Evolutionary conservation across 1,140 invertebrate species (phyloP).

Genomic region (Lepidotrigona ventralis): DNA sequence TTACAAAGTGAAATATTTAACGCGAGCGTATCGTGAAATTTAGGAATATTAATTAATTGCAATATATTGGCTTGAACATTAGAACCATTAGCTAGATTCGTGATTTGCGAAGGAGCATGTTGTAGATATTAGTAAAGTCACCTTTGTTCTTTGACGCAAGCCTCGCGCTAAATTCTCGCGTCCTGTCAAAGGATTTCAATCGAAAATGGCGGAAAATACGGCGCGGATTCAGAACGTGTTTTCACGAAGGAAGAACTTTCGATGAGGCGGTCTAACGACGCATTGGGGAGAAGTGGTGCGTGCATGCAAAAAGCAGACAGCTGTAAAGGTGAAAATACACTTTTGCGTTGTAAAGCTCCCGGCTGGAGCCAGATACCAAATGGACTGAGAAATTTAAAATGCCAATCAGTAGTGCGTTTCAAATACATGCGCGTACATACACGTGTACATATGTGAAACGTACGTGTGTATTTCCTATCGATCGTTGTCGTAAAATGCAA

Average conservation of each 20-base stretch:
- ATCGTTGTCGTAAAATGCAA: constrained; percentile 74
- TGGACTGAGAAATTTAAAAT: constrained; percentile 76
- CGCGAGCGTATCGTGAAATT: too few relatives aligned
- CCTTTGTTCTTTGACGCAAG: background rate
- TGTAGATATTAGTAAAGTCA: too few relatives aligned
- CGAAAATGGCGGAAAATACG: background rate
- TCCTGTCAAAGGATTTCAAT: background rate
- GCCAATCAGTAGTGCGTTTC: constrained; percentile 73
- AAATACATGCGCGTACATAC: constrained; percentile 62
- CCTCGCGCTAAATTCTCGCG: background rate
- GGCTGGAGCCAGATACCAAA: constrained; percentile 49
- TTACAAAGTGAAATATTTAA: too few relatives aligned
- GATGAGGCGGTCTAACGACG: background rate
- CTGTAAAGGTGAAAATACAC: constrained; percentile 21
- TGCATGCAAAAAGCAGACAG: background rate
- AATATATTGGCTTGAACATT: too few relatives aligned
- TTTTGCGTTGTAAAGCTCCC: constrained; percentile 32
- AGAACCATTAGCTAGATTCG: too few relatives aligned
- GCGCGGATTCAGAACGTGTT: background rate
- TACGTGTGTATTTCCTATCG: constrained; percentile 34
- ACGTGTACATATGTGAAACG: constrained; percentile 31
- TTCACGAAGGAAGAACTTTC: background rate
- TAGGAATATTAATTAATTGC: too few relatives aligned
- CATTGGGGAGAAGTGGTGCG: background rate
- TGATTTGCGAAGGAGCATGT: too few relatives aligned